Evolutionary conservation across 2,113 vertebrate genomes (phyloP).

Genomic region (Oreochromis tanganicae): DNA sequence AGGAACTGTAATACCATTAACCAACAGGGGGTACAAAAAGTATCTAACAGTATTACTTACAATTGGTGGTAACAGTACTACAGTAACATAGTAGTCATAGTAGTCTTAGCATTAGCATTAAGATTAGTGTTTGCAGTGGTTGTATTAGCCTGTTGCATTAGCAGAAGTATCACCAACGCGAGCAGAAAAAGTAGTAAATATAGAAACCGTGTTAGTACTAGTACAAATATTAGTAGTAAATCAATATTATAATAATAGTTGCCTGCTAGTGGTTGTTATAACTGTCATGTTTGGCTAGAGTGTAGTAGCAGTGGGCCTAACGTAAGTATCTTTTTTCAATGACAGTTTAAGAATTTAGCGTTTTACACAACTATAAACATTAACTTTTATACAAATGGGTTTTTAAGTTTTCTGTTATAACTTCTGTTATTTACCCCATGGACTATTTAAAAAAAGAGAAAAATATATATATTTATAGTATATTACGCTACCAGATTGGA

Average conservation of each 20-base stretch:
- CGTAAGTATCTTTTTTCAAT: fast-evolving
- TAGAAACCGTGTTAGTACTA: background rate
- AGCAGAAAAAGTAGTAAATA: background rate
- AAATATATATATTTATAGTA: background rate
- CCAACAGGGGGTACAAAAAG: background rate
- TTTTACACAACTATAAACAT: background rate
- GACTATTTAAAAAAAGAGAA: background rate
- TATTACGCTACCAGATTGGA: background rate
- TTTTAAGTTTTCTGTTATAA: background rate
- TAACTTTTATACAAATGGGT: background rate
- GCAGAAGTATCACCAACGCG: background rate
- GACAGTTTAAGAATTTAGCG: background rate
- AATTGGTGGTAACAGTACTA: background rate
- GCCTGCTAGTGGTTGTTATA: background rate
- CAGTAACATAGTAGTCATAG: background rate
- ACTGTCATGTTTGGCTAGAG: background rate
- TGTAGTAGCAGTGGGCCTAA: background rate
- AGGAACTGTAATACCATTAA: background rate
- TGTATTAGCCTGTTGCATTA: background rate
- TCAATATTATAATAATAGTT: too few species aligned
- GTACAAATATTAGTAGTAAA: too few species aligned
- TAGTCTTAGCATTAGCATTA: background rate
- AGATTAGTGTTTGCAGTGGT: background rate
- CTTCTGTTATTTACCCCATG: background rate
- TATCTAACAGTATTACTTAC: background rate